Percentiles rank a stretch among this genome's conserved stretches.
phyloP scores from a whole-genome alignment of 2,888 invertebrate species.

The Orthosia gracilis region DNA sequence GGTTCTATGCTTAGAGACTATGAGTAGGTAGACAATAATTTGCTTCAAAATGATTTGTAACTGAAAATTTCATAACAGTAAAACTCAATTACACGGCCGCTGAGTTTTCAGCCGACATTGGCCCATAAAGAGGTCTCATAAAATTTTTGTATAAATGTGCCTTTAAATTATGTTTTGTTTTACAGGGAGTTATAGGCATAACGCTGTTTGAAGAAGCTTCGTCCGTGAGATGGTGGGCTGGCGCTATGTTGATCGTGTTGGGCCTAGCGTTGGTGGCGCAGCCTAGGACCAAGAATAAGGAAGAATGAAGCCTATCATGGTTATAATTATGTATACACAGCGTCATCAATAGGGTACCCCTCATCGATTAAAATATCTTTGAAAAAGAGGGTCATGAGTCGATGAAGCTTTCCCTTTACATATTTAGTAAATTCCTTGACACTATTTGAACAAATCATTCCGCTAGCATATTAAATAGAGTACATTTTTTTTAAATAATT shows the following conservation, averaged over 20 bases:
- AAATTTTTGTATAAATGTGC: not conserved
- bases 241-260: conserved; percentile 93
- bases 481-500: not conserved
- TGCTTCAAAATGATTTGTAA: not conserved
- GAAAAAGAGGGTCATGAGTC: not conserved
- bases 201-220: conserved; percentile 93
- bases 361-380: not conserved
- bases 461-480: not conserved
- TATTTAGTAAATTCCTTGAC: not conserved
- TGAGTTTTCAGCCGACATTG: conserved; percentile 4
- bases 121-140: not conserved
- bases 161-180: conserved; percentile 36
- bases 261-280: conserved; percentile 93
- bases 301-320: conserved; percentile 58
- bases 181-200: conserved; percentile 94
- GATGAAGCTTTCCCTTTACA: too few species aligned
- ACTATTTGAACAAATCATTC: not conserved
- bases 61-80: conserved; percentile 6
- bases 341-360: not conserved
- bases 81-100: not conserved
- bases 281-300: conserved; percentile 73
- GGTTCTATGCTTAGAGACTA: too few species aligned
- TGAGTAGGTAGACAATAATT: not conserved
- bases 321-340: not conserved
- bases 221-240: conserved; percentile 93